Evolutionary conservation across 2,888 invertebrate species (phyloP), one percentile per base, ranked within the genome.

Genomic region (Zaprionus bogoriensis): DNA sequence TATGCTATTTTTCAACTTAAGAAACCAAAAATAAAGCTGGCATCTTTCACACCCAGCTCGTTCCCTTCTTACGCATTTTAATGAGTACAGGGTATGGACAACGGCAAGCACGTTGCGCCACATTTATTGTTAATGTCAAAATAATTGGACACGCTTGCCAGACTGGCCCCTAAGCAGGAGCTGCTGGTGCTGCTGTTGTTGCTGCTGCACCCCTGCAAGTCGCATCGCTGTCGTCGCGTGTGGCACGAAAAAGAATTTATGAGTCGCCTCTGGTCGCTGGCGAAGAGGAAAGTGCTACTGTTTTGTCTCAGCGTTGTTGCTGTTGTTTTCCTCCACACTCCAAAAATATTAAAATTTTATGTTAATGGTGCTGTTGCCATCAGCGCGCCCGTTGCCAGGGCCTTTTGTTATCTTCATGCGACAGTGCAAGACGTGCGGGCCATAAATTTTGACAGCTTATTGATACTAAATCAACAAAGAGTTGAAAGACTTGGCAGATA

Each of bases 41-140:
- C 4, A 22, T 5, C 20, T 20, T 27, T 27, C 10, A 27, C 9
- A 6, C 9, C 9, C 3, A 39, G 7, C 5, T 12, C 14, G 5
- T 22, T 22, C 5, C 5, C 20, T 5, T n/a, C 17, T 36, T 2
- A 36, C 14, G 12, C 36, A 1, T 3, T 3, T 10, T 12, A 4
- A 1, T 5, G 3, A 19, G 9, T 62, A 10, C 19, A 59, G 54
- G 36, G 77, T 52, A 65, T 46, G 32, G 28, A 28, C 28, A 61
- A 44, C 41, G 41, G n/a, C 53, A 28, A 57, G 36, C 59, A 52
- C 27, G 69, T 87, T 87, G 87, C 70, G 74, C 69, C 82, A 83
- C 69, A 87, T 87, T 86, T 68, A 86, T 77, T 86, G 86, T 81
- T 88, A 87, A 89, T 87, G 89, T 83, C 87, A 87, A 88, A 89